Conservation (phyloP, 2,113 vertebrate species). For the Mus pahari region DNA sequence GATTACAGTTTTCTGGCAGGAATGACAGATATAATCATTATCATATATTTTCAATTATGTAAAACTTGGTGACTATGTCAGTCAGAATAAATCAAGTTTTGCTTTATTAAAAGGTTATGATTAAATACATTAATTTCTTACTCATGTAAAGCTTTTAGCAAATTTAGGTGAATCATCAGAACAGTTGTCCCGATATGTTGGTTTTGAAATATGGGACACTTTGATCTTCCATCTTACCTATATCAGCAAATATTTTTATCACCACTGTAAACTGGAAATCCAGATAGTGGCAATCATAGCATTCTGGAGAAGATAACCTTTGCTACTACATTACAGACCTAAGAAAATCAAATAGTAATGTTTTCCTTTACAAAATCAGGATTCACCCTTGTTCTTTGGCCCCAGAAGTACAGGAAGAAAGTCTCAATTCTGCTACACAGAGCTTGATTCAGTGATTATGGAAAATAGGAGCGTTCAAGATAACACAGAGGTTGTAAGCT, state of each 20-base stretch:
- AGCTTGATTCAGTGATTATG: background rate
- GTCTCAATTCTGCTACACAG: background rate
- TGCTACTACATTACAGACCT: background rate
- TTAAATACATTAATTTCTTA: background rate
- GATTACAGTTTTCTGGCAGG: background rate
- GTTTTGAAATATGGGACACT: background rate
- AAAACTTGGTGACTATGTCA: background rate
- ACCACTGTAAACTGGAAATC: background rate
- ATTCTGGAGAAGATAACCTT: background rate
- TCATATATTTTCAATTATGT: background rate
- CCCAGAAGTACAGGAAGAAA: background rate
- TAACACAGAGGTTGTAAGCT: background rate
- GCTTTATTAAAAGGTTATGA: background rate
- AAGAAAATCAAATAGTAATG: background rate
- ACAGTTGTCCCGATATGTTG: background rate
- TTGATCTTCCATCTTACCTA: background rate
- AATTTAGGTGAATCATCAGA: background rate
- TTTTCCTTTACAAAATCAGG: background rate
- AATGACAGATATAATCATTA: background rate
- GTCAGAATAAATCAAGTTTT: background rate
- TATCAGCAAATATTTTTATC: slow-evolving; percentile 9
- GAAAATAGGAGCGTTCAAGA: background rate
- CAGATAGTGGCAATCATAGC: background rate
- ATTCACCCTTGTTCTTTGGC: background rate
- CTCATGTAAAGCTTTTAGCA: background rate